Conservation (phyloP, 2,888 invertebrate species). For the Oligia fasciuncula region DNA sequence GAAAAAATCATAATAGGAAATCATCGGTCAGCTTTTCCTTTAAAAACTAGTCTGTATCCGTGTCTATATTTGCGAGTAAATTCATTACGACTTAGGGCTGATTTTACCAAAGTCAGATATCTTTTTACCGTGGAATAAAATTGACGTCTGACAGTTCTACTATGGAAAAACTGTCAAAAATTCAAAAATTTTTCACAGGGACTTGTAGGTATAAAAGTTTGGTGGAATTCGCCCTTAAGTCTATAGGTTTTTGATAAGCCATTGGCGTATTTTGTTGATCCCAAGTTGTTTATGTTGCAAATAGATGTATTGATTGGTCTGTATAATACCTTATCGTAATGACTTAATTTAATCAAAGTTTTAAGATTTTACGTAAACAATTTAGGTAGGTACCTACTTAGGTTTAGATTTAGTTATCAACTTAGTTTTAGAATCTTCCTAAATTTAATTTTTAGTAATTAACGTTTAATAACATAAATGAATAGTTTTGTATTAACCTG, state of each 20-base stretch:
- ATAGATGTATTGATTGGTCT: not conserved
- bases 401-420: not conserved
- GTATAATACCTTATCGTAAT: not conserved
- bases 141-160: too few species aligned
- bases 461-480: not conserved
- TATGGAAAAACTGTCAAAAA: too few species aligned
- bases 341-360: not conserved
- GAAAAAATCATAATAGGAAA: not conserved
- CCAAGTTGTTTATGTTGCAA: not conserved
- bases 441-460: not conserved
- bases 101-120: too few species aligned
- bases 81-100: not conserved
- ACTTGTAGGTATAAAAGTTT: too few species aligned
- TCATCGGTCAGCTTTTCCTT: not conserved
- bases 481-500: conserved; percentile 71
- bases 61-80: not conserved
- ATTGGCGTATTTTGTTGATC: conserved; percentile 1
- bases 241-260: not conserved
- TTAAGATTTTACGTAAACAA: not conserved
- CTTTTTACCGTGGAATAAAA: too few species aligned
- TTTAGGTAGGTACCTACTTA: too few species aligned
- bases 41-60: not conserved
- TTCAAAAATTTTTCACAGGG: too few species aligned
- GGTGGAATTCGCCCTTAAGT: too few species aligned
- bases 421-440: not conserved